Base-by-base conservation (phyloP, 2,113 vertebrate species). In the Motacilla alba region DNA sequence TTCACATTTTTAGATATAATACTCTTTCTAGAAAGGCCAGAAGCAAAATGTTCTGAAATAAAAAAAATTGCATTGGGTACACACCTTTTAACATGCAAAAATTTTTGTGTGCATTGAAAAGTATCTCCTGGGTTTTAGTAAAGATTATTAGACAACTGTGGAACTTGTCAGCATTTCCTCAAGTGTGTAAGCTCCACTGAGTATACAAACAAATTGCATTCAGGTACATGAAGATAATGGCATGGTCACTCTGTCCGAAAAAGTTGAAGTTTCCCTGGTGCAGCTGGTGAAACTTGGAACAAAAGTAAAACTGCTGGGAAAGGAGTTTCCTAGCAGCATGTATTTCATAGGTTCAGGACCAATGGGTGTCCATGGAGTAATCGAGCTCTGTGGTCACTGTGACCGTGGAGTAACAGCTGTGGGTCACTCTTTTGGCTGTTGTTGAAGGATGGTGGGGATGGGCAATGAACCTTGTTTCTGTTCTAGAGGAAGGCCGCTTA, bases 101-200 rank as follows among this genome's bases (percentile, higher is more conserved):
- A 8, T n/a, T 6, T 46, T 63, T 35, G 3, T 9, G 73, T 81
- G 6, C 3, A 46, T 64, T 86, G 41, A 60, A 83, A 93, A 92
- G 13, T 26, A 23, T 12, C 11, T 81, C 37, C 20, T 62, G 21
- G 7, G 8, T 63, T 80, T 86, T 31, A 63, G 13, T 59, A 60
- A 60, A 83, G 28, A 55, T 53, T 76, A 52, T 21, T 33, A 14
- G 15, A 88, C 52, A 86, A 19, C 43, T 27, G 11, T 27, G 31
- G n/a, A 90, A 44, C 43, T 90, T 59, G 43, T 80, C 52, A 81
- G 33, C 60, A 44, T 86, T 83, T 83, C 47, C 73, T 78, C 16
- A 49, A 60, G 13, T 80, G 33, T 27, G 11, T 56, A 56, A 92
- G 78, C 47, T 58, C 37, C 33, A 12, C n/a, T 46, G 60, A 83